Conservation (phyloP, 2,113 vertebrate species). For the Clarias gariepinus region DNA sequence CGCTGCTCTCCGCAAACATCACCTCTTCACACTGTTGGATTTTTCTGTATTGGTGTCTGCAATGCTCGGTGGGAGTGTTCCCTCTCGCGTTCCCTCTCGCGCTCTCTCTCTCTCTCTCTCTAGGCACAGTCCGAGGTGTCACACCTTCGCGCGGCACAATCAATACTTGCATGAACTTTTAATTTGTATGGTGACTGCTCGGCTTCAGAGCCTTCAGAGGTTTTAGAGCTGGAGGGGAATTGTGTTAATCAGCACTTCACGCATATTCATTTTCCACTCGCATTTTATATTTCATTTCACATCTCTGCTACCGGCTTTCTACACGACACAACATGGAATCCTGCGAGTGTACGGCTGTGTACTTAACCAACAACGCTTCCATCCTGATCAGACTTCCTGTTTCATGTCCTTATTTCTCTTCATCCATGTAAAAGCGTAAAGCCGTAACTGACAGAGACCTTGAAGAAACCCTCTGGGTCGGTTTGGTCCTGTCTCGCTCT, state of each 20-base stretch:
- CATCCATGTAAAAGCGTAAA: background rate
- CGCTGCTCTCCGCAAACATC: slow-evolving; percentile 26
- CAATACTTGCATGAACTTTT: slow-evolving; percentile 14
- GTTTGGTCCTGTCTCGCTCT: background rate
- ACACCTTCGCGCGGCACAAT: background rate
- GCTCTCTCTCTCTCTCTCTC: background rate
- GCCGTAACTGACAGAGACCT: background rate
- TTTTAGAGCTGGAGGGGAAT: background rate
- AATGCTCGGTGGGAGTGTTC: background rate
- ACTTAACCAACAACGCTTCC: background rate
- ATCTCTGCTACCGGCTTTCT: background rate
- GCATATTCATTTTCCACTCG: too few species aligned
- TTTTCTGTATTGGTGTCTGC: background rate
- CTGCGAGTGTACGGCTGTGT: background rate
- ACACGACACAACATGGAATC: background rate
- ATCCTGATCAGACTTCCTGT: background rate
- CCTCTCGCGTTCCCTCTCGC: background rate
- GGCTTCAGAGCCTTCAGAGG: background rate
- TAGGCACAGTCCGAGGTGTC: background rate
- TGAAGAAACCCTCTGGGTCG: background rate
- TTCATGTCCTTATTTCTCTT: background rate
- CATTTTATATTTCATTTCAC: slow-evolving; percentile 10
- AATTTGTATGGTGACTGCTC: background rate
- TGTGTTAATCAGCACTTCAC: background rate
- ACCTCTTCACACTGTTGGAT: slow-evolving; percentile 4